Conservation (phyloP, 2,797 vertebrate genomes). For the Coregonus suidteri region DNA sequence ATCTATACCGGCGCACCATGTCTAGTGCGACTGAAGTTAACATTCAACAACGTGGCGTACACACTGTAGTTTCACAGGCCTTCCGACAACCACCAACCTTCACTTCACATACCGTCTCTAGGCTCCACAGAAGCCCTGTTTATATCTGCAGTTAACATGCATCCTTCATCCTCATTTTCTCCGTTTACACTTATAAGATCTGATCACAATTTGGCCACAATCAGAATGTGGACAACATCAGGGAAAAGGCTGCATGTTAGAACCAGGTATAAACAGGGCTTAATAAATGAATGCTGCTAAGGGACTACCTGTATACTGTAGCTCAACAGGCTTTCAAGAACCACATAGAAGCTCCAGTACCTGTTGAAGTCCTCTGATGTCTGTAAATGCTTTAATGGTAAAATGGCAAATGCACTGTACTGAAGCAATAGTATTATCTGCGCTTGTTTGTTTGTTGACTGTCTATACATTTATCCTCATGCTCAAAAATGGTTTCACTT, state of each 20-base stretch:
- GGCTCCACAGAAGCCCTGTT: no score
- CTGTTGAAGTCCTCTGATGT: constrained; percentile 7
- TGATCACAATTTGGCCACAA: no score
- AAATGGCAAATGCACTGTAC: constrained; percentile 45
- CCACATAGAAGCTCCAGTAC: not conserved
- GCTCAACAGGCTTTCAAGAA: not conserved
- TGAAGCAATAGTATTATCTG: constrained; percentile 42
- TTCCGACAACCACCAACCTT: constrained; percentile 14
- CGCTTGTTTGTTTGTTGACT: not conserved
- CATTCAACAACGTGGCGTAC: not conserved
- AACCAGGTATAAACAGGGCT: no score
- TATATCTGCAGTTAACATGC: no score
- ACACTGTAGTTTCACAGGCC: constrained; percentile 6
- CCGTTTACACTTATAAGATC: no score
- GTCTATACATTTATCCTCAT: not conserved
- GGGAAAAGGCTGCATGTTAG: no score
- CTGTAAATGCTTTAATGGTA: constrained; percentile 43
- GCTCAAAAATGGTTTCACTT: not conserved
- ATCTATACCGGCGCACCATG: no score
- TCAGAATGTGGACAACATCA: no score
- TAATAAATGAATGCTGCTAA: not conserved
- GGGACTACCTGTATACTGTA: not conserved
- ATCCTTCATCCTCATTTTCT: no score
- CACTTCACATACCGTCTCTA: constrained; percentile 12
- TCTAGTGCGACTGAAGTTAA: not conserved